These are phyloP conservation scores for Colinus virginianus DNA, from an alignment of 2,113 vertebrate species.

Conservation along the genomic window DNA sequence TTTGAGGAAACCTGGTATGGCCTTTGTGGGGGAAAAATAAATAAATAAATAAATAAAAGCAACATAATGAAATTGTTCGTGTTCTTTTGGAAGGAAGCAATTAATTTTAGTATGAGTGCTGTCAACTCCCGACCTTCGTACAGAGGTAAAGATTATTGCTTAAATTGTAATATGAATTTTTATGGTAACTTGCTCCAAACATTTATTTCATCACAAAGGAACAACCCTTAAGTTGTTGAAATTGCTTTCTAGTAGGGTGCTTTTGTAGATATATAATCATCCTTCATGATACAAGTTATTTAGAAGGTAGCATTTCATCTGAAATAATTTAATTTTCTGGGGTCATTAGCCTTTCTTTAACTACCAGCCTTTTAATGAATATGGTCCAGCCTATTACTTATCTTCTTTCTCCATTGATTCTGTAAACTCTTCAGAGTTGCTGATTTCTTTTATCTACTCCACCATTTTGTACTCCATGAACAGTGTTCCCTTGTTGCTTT, in stretches of 20 bases:
- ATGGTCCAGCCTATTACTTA: neutral
- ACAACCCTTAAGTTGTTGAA: neutral
- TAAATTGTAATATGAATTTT: neutral
- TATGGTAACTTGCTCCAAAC: neutral
- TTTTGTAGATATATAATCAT: neutral
- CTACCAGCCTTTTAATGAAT: neutral
- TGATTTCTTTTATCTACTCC: neutral
- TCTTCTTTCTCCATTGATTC: neutral
- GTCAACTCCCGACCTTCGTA: neutral
- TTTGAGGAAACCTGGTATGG: neutral
- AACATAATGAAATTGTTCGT: neutral
- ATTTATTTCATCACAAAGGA: neutral
- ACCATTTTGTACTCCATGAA: neutral
- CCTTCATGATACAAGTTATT: neutral
- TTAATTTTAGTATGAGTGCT: neutral
- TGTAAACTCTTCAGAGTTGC: neutral
- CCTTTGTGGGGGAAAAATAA: neutral
- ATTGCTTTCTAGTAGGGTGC: neutral
- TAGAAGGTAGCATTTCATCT: neutral
- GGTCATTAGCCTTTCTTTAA: neutral
- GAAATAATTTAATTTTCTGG: neutral
- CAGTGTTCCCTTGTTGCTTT: fast-evolving
- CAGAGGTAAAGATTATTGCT: neutral
- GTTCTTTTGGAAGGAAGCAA: neutral
- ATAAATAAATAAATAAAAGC: neutral